These are phyloP conservation scores for Onthophagus sagittarius DNA, from an alignment of 2,888 invertebrate genomes.

Conservation along the genomic window DNA sequence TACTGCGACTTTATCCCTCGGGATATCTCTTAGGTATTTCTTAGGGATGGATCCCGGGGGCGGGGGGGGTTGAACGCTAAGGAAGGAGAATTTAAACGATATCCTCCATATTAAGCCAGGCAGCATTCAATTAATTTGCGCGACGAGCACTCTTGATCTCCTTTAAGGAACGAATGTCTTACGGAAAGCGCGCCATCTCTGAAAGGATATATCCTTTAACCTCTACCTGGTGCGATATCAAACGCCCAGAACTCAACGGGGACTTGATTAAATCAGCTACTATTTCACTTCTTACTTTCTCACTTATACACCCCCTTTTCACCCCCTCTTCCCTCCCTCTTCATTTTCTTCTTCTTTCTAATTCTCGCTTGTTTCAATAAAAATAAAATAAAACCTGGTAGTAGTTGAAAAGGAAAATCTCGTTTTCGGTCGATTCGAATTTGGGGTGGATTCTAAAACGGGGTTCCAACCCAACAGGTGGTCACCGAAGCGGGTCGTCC, in stretches of 20 bases:
- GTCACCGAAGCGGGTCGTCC: background rate
- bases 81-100: no score
- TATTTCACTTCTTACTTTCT: conserved; percentile 5
- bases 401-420: no score
- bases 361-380: background rate
- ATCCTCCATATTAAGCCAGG: background rate
- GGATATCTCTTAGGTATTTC: no score
- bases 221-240: background rate
- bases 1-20: background rate
- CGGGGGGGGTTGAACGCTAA: background rate
- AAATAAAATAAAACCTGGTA: no score
- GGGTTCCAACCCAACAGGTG: background rate
- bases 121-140: background rate
- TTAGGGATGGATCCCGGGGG: no score
- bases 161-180: background rate
- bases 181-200: background rate
- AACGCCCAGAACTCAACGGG: background rate
- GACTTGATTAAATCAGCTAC: conserved; percentile 10
- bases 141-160: background rate
- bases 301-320: conserved; percentile 1
- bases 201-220: background rate
- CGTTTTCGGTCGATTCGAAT: no score
- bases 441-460: background rate
- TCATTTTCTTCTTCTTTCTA: background rate
- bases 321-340: no score